Conservation (phyloP, 2,888 invertebrate species). For the Cotesia congregata region DNA sequence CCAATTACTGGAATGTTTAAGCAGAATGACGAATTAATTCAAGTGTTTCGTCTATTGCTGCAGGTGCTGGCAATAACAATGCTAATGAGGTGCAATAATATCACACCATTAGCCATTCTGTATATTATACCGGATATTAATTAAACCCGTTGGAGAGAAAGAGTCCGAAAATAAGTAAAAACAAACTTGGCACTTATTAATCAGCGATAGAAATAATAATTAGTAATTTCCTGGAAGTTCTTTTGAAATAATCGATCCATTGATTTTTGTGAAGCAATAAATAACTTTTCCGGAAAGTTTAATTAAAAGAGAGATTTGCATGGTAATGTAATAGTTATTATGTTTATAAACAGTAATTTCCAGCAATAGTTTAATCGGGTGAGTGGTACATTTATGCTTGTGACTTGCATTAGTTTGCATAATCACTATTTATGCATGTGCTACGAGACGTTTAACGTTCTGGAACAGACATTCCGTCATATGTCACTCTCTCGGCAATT, state of each 20-base stretch:
- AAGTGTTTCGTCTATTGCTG: conserved; percentile 46
- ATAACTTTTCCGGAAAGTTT: not conserved
- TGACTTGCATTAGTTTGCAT: not conserved
- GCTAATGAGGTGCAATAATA: conserved; percentile 50
- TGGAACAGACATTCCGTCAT: not conserved
- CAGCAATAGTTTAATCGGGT: not conserved
- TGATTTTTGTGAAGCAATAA: not conserved
- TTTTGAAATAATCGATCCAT: not conserved
- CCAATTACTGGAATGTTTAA: conserved; percentile 15
- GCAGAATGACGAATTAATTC: conserved; percentile 18
- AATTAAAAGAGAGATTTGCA: not conserved
- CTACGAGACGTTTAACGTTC: not conserved
- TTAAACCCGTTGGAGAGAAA: conserved; percentile 21
- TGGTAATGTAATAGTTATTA: not conserved
- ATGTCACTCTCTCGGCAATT: not conserved
- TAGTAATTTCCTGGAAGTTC: not conserved
- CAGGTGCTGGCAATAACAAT: conserved; percentile 47
- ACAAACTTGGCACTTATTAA: not conserved
- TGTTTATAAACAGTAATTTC: not conserved
- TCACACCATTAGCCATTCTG: conserved; percentile 33
- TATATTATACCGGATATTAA: conserved; percentile 35
- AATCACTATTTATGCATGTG: not conserved
- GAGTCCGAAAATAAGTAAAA: conserved; percentile 9
- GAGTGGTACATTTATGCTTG: not conserved
- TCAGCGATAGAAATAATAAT: not conserved